Base-by-base conservation (phyloP, 2,797 vertebrate genomes). In the Taeniopygia guttata region DNA sequence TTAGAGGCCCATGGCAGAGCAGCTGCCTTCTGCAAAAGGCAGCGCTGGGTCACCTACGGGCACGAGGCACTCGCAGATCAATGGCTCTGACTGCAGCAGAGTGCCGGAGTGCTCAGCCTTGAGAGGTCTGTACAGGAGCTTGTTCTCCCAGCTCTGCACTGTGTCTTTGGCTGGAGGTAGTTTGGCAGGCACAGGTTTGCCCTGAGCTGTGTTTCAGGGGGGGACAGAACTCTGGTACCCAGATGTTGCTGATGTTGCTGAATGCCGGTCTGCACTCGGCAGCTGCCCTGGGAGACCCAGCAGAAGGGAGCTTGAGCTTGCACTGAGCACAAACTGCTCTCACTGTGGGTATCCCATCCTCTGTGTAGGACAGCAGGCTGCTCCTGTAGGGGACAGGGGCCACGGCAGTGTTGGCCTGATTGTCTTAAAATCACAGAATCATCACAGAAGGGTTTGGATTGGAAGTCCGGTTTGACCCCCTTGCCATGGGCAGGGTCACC, bases 181-280 rank as follows among this genome's bases (percentile, higher is more conserved):
- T 30, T 27, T 19, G 5, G 43, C 38, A 67, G 55, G 23, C 20
- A 10, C 2, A 4, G 46, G 11, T 42, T 54, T 46, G 59, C n/a
- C 27, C n/a, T 16, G 13, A 32, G 59, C 55, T 68, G 13, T 40
- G 5, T 40, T 87, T 74, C 51, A 55, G 73, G 34, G 23, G 4
- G 23, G n/a, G 34, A 21, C 64, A 63, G 26, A 66, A 4, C 25
- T 64, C 34, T 25, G 15, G 26, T 18, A 32, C 15, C 6, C 43
- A 15, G 51, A 1, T 27, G 6, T 13, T 79, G 30, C 7, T 13
- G 13, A 23, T 30, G 51, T 45, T 64, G 51, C 34, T 48, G 62
- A 40, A n/a, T 26, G 21, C 51, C 0, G 0, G 10, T 52, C 42
- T 72, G 42, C 18, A 1, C 36, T 72, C 0, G 0, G 55, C 58